These are phyloP conservation scores for Propithecus deckenii DNA, from an alignment of 2,797 vertebrate species.

Conservation along the genomic window DNA sequence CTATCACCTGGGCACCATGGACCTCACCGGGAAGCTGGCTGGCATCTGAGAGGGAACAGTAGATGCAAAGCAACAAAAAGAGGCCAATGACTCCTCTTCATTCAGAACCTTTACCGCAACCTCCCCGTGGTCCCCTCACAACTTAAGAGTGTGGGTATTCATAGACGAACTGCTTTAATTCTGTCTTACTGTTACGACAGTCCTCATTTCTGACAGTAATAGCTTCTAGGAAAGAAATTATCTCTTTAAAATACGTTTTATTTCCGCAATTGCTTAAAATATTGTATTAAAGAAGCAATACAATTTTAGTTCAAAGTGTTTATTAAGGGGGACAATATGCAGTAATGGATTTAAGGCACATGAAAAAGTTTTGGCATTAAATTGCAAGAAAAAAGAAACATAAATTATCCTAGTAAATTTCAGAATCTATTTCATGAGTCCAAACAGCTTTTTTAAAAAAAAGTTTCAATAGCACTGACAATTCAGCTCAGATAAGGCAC, in stretches of 20 bases:
- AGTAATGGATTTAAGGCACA: constrained; percentile 82
- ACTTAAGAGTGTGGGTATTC: fast-evolving
- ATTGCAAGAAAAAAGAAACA: constrained; percentile 34
- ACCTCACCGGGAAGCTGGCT: background rate
- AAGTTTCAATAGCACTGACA: constrained; percentile 59
- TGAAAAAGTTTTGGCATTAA: constrained; percentile 68
- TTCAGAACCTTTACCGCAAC: fast-evolving
- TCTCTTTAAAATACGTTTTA: background rate
- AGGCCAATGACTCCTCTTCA: background rate
- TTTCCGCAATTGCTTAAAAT: constrained; percentile 19
- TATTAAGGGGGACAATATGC: constrained; percentile 55
- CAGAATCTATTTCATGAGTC: constrained; percentile 36
- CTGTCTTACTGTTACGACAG: background rate
- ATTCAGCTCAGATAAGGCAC: background rate
- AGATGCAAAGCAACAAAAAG: background rate
- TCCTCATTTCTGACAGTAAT: background rate
- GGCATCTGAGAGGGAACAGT: fast-evolving
- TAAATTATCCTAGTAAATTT: constrained; percentile 56
- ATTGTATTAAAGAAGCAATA: constrained; percentile 32
- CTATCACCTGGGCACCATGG: background rate
- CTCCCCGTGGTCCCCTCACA: background rate
- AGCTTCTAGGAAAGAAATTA: background rate
- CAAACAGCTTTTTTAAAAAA: background rate
- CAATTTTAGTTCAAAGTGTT: constrained; percentile 23
- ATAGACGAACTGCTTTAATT: fast-evolving